A percentile compares a stretch with the other conserved stretches of the same genome.
Evolutionary conservation across 2,888 invertebrate species (phyloP).

Genomic region (Dryomyza anilis): DNA sequence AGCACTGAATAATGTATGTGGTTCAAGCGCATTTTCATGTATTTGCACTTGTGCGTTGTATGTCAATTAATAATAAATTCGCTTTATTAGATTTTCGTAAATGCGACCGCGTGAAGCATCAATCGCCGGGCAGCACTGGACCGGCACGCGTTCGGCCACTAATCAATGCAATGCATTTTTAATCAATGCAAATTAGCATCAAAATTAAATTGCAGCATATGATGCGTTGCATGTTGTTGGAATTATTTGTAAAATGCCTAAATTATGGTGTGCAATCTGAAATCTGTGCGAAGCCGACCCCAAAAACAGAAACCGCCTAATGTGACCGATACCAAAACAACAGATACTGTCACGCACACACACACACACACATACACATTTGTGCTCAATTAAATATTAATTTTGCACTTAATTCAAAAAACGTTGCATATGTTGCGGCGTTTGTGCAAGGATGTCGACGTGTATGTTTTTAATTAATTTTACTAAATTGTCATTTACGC

Average conservation of each 20-base stretch:
- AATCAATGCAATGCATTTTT: neutral
- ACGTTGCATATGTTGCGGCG: neutral
- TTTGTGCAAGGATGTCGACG: neutral
- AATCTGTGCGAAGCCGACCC: no score
- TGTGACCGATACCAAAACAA: neutral
- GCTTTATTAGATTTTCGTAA: no score
- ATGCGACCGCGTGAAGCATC: no score
- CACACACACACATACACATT: neutral
- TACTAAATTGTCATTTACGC: neutral
- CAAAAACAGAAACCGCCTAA: neutral
- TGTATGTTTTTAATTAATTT: neutral
- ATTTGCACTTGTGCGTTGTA: no score
- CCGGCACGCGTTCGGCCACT: neutral
- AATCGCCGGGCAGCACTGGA: no score
- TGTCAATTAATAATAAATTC: no score
- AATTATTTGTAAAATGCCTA: conserved; percentile 2
- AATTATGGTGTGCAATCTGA: neutral
- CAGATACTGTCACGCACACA: neutral
- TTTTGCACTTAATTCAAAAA: conserved; percentile 13
- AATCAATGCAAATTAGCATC: conserved; percentile 1
- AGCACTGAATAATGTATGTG: no score
- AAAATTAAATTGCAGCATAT: conserved; percentile 1
- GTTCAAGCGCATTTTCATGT: no score
- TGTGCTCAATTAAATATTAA: conserved; percentile 20
- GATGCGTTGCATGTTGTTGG: no score